Evolutionary conservation across 1,140 invertebrate species (phyloP).

Genomic region (Pogonomyrmex barbatus): DNA sequence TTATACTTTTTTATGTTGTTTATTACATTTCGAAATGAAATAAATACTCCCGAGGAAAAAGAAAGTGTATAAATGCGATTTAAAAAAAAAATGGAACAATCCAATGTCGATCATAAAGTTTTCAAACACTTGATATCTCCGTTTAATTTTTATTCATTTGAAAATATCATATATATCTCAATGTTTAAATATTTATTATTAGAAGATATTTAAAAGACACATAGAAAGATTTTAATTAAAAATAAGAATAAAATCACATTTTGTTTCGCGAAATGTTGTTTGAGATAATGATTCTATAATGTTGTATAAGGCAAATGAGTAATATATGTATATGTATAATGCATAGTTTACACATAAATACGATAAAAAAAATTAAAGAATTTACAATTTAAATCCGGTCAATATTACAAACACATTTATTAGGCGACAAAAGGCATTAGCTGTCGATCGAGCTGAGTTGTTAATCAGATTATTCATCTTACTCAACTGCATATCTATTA

Average conservation of each 20-base stretch:
- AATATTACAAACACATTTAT: background rate
- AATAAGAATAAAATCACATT: background rate
- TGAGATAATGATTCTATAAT: background rate
- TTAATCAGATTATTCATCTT: background rate
- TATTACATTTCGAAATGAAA: background rate
- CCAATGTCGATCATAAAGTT: background rate
- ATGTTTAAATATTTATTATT: slow-evolving; percentile 25
- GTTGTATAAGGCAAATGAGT: background rate
- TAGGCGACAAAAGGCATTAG: too few relatives aligned
- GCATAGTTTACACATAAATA: background rate
- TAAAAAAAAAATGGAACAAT: background rate
- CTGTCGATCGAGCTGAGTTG: background rate
- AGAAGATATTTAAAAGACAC: background rate
- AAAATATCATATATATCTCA: background rate
- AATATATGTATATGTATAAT: background rate
- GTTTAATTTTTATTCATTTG: background rate
- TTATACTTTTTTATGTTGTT: background rate
- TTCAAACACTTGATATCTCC: background rate
- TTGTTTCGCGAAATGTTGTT: background rate
- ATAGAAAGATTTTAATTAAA: background rate
- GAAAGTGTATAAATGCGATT: background rate
- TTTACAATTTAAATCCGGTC: background rate
- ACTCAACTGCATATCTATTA: background rate
- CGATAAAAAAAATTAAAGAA: background rate
- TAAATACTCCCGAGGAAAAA: background rate